phyloP scores from a whole-genome alignment of 1,140 invertebrate genomes.

The Formica selysi region DNA sequence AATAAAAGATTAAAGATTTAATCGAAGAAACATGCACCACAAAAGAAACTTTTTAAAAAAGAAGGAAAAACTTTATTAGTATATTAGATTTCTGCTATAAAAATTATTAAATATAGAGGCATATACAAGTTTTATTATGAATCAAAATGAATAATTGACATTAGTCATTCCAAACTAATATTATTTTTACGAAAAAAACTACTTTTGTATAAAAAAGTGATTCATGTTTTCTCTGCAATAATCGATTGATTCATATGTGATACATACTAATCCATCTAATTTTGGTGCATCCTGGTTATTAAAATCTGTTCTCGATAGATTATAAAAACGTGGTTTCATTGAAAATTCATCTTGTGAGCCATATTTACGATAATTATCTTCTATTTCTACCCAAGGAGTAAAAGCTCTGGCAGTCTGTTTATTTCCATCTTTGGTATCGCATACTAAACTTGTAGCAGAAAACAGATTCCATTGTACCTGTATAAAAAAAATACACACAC shows the following conservation, averaged over 20 bases:
- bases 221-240: background rate
- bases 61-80: background rate
- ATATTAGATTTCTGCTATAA: slow-evolving; percentile 5
- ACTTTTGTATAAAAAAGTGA: background rate
- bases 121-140: background rate
- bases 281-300: slow-evolving; percentile 94
- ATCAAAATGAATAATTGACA: background rate
- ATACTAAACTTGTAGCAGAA: slow-evolving; percentile 88
- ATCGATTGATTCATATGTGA: background rate
- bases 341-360: slow-evolving; percentile 91
- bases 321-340: slow-evolving; percentile 96
- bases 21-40: background rate
- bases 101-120: slow-evolving; percentile 5
- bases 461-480: slow-evolving; percentile 95
- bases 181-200: background rate
- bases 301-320: slow-evolving; percentile 91
- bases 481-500: slow-evolving; percentile 21
- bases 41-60: slow-evolving; percentile 1
- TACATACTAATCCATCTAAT: slow-evolving; percentile 93
- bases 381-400: slow-evolving; percentile 92
- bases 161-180: background rate
- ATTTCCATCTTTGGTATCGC: slow-evolving; percentile 87
- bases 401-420: slow-evolving; percentile 89
- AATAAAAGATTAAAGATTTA: slow-evolving; percentile 21
- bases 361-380: slow-evolving; percentile 92